A percentile compares a stretch with the other conserved stretches of the same genome.
These are phyloP conservation scores for Vulpes vulpes DNA, from an alignment of 2,113 vertebrate genomes.

Conservation along the genomic window DNA sequence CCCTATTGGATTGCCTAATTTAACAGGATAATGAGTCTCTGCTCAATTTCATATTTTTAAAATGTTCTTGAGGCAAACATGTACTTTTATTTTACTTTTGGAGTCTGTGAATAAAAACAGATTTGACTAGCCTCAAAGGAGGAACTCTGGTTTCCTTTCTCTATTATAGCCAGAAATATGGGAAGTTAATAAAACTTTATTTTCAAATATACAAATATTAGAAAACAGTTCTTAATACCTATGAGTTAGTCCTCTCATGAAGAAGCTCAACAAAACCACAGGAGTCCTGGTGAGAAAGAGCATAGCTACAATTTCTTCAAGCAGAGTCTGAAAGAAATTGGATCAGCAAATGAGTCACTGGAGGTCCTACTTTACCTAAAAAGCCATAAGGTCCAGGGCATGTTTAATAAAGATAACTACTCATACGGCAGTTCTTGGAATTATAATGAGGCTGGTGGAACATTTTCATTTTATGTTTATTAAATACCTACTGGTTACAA, in stretches of 20 bases:
- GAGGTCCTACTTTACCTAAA: background rate
- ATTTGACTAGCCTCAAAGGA: background rate
- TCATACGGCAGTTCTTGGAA: background rate
- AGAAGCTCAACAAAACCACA: background rate
- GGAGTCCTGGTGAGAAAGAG: background rate
- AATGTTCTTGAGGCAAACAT: background rate
- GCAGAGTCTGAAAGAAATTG: background rate
- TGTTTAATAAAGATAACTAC: slow-evolving; percentile 31
- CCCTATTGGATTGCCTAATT: background rate
- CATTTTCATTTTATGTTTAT: slow-evolving; percentile 21
- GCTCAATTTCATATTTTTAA: background rate
- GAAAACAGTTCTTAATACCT: background rate
- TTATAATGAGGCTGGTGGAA: slow-evolving; percentile 6
- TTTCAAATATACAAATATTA: slow-evolving; percentile 16
- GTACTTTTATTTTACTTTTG: slow-evolving; percentile 24
- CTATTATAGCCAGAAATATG: background rate
- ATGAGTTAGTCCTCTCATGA: background rate
- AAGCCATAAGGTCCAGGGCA: background rate
- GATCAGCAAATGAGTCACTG: background rate
- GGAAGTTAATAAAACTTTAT: slow-evolving; percentile 35
- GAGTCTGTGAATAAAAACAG: background rate
- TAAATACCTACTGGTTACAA: background rate
- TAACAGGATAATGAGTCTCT: background rate
- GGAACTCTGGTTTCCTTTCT: slow-evolving; percentile 34
- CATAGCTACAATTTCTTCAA: background rate